Evolutionary conservation across 2,113 vertebrate species (phyloP), one percentile per base, ranked within the genome.

Genomic region (Carassius gibelio): DNA sequence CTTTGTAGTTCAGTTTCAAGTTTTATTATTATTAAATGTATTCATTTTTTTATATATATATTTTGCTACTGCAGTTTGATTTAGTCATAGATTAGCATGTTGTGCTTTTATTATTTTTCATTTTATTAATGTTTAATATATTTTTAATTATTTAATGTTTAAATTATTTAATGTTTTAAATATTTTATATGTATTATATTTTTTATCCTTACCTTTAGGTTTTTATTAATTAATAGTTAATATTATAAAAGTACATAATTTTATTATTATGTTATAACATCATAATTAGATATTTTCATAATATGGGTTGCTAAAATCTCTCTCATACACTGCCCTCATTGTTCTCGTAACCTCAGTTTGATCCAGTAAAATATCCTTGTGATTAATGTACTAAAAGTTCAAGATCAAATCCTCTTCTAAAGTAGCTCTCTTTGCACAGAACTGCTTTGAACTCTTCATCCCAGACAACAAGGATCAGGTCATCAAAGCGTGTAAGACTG

Each of bases 401-500:
- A 26, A 8, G 15, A 26, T 71, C 23, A 62, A 26, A 55, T 57
- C 74, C 1, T 55, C 38, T 76, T 45, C 26, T 75, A 26, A 75
- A 50, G 21, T 75, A 42, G 21, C n/a, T 45, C 1, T 42, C 19
- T 82, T 45, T 76, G 8, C 38, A 50, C 94, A 99, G 98, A 99
- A 99, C 94, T 99, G 97, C 93, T 99, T 99, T 2, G 98, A 99
- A 93, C 96, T 99, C 59, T 99, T 96, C 89, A 98, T 99, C 91
- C 96, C 98, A 0, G 97, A 99, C 45, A 98, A 97, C 88, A 99
- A 96, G 88, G 98, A 99, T 93, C 98, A 99, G 90, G 97, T 99
- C 85, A 99, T 99, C 90, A 99, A 99, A 80, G 98, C 98, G 42
- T 99, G 98, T 71, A 99, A 99, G 95, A 99, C 98, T 0, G 98